These are phyloP conservation scores for Sinosuthora webbiana DNA, from an alignment of 2,113 vertebrate genomes.

Conservation along the genomic window DNA sequence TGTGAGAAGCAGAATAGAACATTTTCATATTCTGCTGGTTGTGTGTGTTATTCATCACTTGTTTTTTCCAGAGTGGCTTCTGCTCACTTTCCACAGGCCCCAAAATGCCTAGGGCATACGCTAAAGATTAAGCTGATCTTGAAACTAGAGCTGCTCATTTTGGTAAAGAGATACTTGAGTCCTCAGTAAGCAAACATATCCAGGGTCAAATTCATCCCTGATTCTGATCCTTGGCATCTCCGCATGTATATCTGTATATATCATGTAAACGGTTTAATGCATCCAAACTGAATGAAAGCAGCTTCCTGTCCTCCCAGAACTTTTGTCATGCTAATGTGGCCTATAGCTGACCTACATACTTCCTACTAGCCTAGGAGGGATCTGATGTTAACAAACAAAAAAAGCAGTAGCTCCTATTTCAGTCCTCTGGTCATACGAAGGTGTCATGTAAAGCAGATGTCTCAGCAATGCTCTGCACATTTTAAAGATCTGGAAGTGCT, in stretches of 20 bases:
- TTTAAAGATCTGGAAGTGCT: background rate
- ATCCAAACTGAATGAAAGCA: background rate
- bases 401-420: slow-evolving; percentile 11
- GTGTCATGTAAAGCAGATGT: background rate
- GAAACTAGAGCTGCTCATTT: slow-evolving; percentile 33
- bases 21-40: background rate
- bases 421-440: background rate
- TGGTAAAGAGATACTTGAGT: background rate
- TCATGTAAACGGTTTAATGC: background rate
- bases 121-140: slow-evolving; percentile 24
- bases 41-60: background rate
- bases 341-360: background rate
- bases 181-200: background rate
- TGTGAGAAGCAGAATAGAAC: background rate
- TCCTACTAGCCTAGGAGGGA: background rate
- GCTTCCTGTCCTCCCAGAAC: accelerated
- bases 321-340: slow-evolving; percentile 25
- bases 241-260: background rate
- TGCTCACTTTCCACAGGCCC: background rate
- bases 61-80: background rate
- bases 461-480: background rate
- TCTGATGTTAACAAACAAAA: slow-evolving; percentile 24
- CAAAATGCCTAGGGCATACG: background rate
- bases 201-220: slow-evolving; percentile 17
- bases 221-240: background rate